Percentiles rank a stretch among this genome's conserved stretches.
Conservation (phyloP, 2,797 vertebrate genomes). For the Siniperca undulata region DNA sequence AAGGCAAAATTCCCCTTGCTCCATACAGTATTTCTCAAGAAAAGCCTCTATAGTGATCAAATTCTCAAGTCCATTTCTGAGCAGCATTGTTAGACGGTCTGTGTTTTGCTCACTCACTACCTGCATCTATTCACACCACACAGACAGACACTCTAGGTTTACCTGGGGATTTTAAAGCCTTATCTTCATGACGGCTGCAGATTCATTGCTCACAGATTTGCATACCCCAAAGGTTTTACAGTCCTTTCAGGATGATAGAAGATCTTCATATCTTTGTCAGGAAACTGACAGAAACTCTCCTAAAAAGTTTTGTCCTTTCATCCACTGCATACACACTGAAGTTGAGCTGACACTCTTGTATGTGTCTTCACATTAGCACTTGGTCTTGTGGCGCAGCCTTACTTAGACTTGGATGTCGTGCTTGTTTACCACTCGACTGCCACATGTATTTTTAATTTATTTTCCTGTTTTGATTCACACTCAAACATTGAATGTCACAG, state of each 20-base stretch:
- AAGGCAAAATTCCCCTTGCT: background rate
- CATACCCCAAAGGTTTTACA: constrained; percentile 68
- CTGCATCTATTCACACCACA: constrained; percentile 29
- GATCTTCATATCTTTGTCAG: constrained; percentile 63
- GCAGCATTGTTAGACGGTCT: constrained; percentile 22
- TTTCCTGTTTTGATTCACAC: constrained; percentile 38
- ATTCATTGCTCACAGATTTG: constrained; percentile 69
- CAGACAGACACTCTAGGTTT: constrained; percentile 44
- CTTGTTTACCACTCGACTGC: constrained; percentile 46
- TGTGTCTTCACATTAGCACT: constrained; percentile 44
- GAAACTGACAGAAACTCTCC: constrained; percentile 44
- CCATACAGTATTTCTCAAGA: constrained; percentile 12
- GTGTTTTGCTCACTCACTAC: constrained; percentile 32
- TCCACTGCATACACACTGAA: constrained; percentile 22
- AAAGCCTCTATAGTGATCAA: constrained; percentile 10
- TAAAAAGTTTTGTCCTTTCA: constrained; percentile 63
- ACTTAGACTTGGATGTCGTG: constrained; percentile 25
- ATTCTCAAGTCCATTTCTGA: constrained; percentile 41
- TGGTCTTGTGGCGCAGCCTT: constrained; percentile 23
- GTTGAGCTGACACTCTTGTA: constrained; percentile 47
- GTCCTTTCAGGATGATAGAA: constrained; percentile 57
- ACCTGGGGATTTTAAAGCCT: constrained; percentile 62
- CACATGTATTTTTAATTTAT: constrained; percentile 44
- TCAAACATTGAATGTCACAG: constrained; percentile 17
- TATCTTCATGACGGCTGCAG: constrained; percentile 53